A percentile compares a stretch with the other conserved stretches of the same genome.
Evolutionary conservation across 2,113 vertebrate genomes (phyloP).

Genomic region (Dipodomys merriami): DNA sequence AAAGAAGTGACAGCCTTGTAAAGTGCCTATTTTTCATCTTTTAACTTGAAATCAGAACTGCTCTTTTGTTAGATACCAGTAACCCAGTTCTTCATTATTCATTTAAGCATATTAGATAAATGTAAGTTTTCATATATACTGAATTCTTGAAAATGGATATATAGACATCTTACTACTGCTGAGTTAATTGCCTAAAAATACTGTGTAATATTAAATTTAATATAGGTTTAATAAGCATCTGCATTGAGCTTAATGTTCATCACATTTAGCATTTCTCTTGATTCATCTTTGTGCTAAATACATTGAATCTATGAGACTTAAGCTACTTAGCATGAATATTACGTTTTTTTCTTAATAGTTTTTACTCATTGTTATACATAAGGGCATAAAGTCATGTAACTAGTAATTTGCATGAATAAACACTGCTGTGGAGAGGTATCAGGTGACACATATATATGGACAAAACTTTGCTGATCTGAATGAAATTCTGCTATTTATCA

Average conservation of each 20-base stretch:
- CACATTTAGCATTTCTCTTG: background rate
- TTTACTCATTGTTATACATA: conserved; percentile 7
- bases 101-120: background rate
- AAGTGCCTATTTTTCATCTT: conserved; percentile 35
- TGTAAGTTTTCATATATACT: background rate
- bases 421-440: background rate
- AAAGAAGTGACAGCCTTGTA: background rate
- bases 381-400: background rate
- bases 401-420: background rate
- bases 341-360: background rate
- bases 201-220: conserved; percentile 14
- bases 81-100: background rate
- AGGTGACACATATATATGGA: background rate
- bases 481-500: conserved; percentile 28
- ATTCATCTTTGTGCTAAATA: background rate
- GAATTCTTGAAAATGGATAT: background rate
- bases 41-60: conserved; percentile 15
- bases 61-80: conserved; percentile 13
- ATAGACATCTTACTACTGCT: background rate
- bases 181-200: conserved; percentile 1
- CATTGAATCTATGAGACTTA: background rate
- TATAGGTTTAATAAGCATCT: background rate
- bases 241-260: background rate
- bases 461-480: background rate
- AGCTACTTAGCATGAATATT: background rate